A percentile compares a stretch with the other conserved stretches of the same genome.
These are phyloP conservation scores for Hypselothyrea guttata DNA, from an alignment of 2,888 invertebrate species.

Conservation along the genomic window DNA sequence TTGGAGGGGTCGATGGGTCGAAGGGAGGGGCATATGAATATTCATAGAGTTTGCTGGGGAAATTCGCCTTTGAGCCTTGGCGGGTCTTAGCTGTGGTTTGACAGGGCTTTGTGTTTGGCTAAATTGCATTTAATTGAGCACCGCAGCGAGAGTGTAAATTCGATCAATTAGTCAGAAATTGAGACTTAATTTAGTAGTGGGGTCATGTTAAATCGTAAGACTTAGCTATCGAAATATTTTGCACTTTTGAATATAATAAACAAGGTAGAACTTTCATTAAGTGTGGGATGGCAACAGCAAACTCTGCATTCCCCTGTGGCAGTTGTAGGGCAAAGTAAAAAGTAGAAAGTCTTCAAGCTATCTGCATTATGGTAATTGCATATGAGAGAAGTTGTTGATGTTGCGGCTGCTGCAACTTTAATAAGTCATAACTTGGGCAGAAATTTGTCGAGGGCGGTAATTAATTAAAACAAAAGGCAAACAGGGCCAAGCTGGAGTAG, in stretches of 20 bases:
- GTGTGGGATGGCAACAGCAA: too few species aligned
- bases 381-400: constrained; percentile 24
- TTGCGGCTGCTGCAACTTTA: constrained; percentile 40
- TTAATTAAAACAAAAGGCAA: too few species aligned
- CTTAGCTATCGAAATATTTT: too few species aligned
- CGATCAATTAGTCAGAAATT: constrained; percentile 17
- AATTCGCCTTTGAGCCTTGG: constrained; percentile 5
- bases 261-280: too few species aligned
- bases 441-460: constrained; percentile 24
- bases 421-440: constrained; percentile 42
- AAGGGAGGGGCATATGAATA: constrained; percentile 27
- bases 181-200: too few species aligned
- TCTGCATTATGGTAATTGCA: constrained; percentile 17
- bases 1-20: neutral
- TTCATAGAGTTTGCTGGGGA: constrained; percentile 24
- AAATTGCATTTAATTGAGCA: constrained; percentile 40
- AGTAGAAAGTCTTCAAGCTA: neutral
- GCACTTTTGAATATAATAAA: too few species aligned
- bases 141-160: constrained; percentile 26
- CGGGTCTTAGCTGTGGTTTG: neutral
- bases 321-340: too few species aligned
- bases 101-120: constrained; percentile 9
- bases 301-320: too few species aligned
- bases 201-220: too few species aligned
- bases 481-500: neutral